A percentile compares a stretch with the other conserved stretches of the same genome.
These are phyloP conservation scores for Eptatretus atami DNA, from an alignment of 2,797 vertebrate genomes.

Conservation along the genomic window DNA sequence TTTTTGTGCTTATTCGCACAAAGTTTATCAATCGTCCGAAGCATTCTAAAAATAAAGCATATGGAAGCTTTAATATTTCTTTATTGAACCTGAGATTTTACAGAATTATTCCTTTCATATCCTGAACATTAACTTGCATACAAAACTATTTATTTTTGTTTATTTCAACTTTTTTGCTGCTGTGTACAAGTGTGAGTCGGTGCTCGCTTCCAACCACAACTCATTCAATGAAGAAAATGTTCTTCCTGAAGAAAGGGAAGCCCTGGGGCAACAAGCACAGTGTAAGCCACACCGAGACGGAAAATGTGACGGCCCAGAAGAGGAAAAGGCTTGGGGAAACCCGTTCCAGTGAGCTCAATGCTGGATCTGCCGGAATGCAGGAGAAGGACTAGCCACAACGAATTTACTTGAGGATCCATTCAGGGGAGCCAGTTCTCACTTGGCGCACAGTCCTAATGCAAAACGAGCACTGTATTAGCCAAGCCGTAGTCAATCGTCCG, in stretches of 20 bases:
- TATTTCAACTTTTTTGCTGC: no score
- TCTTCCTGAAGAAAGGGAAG: constrained; percentile 85
- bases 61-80: no score
- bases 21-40: no score
- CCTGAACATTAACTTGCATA: no score
- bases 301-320: constrained; percentile 40
- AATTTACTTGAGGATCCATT: constrained; percentile 18
- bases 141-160: no score
- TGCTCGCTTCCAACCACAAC: constrained; percentile 92
- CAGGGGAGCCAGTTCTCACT: constrained; percentile 20
- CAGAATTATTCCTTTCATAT: no score
- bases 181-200: constrained; percentile 48
- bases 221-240: constrained; percentile 96
- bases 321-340: constrained; percentile 60
- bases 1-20: no score
- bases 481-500: constrained; percentile 16
- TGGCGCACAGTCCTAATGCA: constrained; percentile 18
- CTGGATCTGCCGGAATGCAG: constrained; percentile 79
- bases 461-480: constrained; percentile 42
- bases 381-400: constrained; percentile 32
- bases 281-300: constrained; percentile 82
- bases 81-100: no score
- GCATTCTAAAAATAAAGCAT: no score
- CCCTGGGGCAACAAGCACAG: constrained; percentile 84
- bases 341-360: constrained; percentile 92